phyloP scores from a whole-genome alignment of 2,797 vertebrate genomes.

The Melanotaenia parkinsoni region DNA sequence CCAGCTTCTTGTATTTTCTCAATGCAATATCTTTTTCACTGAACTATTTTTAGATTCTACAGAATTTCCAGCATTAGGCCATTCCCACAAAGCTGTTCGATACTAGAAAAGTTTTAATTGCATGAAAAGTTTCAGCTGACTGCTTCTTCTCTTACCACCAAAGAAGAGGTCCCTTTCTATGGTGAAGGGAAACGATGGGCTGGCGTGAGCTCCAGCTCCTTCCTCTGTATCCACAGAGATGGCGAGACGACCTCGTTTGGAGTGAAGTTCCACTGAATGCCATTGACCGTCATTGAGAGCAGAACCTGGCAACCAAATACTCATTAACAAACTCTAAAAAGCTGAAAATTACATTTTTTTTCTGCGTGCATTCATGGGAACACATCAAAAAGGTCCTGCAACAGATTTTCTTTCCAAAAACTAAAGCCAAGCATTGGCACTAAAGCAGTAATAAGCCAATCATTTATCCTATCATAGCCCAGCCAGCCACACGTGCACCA shows the following conservation, averaged over 20 bases:
- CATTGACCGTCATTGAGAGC: constrained; percentile 91
- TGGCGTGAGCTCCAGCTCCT: constrained; percentile 67
- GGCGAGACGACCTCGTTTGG: constrained; percentile 82
- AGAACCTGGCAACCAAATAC: constrained; percentile 74
- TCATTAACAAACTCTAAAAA: constrained; percentile 6
- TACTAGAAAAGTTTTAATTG: neutral
- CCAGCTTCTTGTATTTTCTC: neutral
- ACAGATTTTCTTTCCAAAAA: neutral
- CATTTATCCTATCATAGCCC: neutral
- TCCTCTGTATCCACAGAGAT: constrained; percentile 84
- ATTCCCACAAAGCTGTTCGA: neutral
- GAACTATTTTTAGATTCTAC: neutral
- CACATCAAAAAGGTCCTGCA: constrained; percentile 1
- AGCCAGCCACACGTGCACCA: neutral
- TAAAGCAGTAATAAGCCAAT: constrained; percentile 14
- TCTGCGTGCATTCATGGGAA: neutral
- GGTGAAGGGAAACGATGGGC: constrained; percentile 75
- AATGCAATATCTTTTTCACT: neutral
- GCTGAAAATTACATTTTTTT: too few relatives aligned
- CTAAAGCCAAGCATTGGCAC: neutral
- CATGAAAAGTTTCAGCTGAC: neutral
- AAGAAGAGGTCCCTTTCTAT: constrained; percentile 85
- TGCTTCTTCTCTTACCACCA: constrained; percentile 81
- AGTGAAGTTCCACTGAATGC: constrained; percentile 87
- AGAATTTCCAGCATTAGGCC: neutral